phyloP scores from a whole-genome alignment of 2,888 invertebrate species.

The Lepidonotus clava region DNA sequence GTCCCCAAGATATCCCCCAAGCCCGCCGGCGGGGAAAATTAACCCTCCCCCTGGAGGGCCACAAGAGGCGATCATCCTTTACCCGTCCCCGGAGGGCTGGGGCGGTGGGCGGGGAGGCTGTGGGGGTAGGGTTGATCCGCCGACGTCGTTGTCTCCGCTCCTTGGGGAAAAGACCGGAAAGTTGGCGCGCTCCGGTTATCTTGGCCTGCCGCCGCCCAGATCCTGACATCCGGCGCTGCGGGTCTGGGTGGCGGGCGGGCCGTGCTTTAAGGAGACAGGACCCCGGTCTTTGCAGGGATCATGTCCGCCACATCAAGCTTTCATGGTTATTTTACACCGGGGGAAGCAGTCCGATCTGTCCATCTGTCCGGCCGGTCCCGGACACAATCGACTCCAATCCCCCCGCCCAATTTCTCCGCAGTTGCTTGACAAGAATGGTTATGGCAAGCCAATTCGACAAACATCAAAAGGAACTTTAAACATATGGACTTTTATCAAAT shows the following conservation, averaged over 20 bases:
- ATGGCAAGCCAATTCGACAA: too few species aligned
- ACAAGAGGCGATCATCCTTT: neutral
- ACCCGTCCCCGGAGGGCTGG: neutral
- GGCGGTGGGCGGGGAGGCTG: neutral
- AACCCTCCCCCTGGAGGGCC: slow-evolving; percentile 23
- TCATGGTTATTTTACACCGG: slow-evolving; percentile 50
- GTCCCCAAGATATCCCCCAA: slow-evolving; percentile 52
- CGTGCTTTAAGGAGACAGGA: slow-evolving; percentile 38
- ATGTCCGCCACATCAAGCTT: slow-evolving; percentile 47
- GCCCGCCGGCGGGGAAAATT: slow-evolving; percentile 36
- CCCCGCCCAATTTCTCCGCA: too few species aligned
- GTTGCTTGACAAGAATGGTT: too few species aligned
- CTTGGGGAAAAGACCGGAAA: slow-evolving; percentile 51
- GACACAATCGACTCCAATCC: too few species aligned
- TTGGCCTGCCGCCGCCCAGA: slow-evolving; percentile 17
- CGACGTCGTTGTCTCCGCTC: neutral
- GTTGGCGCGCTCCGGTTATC: slow-evolving; percentile 22
- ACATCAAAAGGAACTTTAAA: too few species aligned
- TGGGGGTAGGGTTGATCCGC: slow-evolving; percentile 7
- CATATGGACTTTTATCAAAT: too few species aligned
- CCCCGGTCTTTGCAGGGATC: slow-evolving; percentile 26
- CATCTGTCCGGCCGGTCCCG: too few species aligned
- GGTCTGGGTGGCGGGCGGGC: neutral
- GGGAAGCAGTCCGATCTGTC: neutral
- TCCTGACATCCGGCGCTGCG: slow-evolving; percentile 13